These are phyloP conservation scores for Quadriops clusia DNA, from an alignment of 2,888 invertebrate genomes.

Conservation along the genomic window DNA sequence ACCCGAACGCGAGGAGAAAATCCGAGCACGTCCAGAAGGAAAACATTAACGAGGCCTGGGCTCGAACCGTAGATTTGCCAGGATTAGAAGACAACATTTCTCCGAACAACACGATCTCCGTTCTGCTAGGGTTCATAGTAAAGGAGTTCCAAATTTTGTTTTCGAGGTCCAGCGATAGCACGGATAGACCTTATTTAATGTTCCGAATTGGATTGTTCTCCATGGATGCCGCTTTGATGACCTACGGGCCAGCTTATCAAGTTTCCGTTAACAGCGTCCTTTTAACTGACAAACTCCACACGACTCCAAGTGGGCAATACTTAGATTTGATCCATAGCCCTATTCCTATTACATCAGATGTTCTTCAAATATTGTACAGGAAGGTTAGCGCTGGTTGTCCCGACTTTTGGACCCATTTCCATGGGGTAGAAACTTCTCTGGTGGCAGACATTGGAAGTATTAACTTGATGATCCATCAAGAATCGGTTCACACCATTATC, in stretches of 20 bases:
- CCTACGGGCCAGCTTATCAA: conserved; percentile 67
- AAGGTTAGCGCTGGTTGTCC: conserved; percentile 73
- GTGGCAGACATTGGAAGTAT: conserved; percentile 56
- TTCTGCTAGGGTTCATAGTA: conserved; percentile 56
- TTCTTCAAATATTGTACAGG: conserved; percentile 61
- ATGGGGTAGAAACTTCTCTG: conserved; percentile 66
- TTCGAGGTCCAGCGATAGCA: conserved; percentile 49
- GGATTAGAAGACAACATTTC: conserved; percentile 77
- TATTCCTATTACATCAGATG: conserved; percentile 43
- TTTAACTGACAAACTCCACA: conserved; percentile 66
- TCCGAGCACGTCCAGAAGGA: conserved; percentile 17
- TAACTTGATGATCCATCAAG: conserved; percentile 57
- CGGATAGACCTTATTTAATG: conserved; percentile 63
- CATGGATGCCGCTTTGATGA: conserved; percentile 64
- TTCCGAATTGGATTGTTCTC: conserved; percentile 56
- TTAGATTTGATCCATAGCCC: conserved; percentile 59
- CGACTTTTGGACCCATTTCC: conserved; percentile 70
- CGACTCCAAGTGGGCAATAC: conserved; percentile 61
- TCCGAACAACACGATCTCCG: conserved; percentile 59
- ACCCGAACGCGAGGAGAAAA: conserved; percentile 2
- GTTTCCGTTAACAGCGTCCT: conserved; percentile 51
- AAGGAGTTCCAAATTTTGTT: conserved; percentile 62
- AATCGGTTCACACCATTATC: conserved; percentile 56
- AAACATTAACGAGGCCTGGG: conserved; percentile 52
- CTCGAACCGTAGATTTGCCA: conserved; percentile 62